Conservation (phyloP, 2,113 vertebrate species). For the Phodopus roborovskii region DNA sequence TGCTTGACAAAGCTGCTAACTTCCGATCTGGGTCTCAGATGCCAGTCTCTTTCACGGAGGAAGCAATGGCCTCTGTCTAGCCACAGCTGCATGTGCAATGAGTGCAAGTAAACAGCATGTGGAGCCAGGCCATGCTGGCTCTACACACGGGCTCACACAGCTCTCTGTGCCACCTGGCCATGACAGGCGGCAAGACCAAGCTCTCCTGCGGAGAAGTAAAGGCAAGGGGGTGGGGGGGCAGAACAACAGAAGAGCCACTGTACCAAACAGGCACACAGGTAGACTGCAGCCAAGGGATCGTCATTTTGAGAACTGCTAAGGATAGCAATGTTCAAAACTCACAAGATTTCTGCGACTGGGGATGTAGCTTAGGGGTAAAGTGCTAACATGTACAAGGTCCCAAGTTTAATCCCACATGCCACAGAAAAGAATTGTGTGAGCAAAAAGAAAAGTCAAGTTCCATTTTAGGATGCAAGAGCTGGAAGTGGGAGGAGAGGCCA, state of each 20-base stretch:
- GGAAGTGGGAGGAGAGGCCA: neutral
- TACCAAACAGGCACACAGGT: neutral
- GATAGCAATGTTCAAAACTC: neutral
- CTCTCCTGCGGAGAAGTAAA: neutral
- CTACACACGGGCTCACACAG: neutral
- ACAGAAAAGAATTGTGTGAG: slow-evolving; percentile 14
- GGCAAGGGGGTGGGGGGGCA: neutral
- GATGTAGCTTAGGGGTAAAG: neutral
- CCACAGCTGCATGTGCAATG: neutral
- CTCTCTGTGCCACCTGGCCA: neutral
- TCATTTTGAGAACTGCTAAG: neutral
- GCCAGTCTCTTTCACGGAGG: neutral
- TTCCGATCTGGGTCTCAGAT: neutral
- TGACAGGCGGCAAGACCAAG: neutral
- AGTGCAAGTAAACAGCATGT: slow-evolving; percentile 25
- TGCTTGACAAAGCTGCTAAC: neutral
- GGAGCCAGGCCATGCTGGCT: neutral
- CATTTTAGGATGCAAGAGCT: neutral
- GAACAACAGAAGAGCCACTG: neutral
- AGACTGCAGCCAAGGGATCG: neutral
- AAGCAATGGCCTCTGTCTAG: neutral
- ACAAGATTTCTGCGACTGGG: neutral
- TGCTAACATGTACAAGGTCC: neutral
- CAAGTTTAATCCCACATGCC: neutral
- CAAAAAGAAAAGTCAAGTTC: neutral